These are phyloP conservation scores for Galago senegalensis DNA, from an alignment of 2,797 vertebrate genomes.

Conservation along the genomic window DNA sequence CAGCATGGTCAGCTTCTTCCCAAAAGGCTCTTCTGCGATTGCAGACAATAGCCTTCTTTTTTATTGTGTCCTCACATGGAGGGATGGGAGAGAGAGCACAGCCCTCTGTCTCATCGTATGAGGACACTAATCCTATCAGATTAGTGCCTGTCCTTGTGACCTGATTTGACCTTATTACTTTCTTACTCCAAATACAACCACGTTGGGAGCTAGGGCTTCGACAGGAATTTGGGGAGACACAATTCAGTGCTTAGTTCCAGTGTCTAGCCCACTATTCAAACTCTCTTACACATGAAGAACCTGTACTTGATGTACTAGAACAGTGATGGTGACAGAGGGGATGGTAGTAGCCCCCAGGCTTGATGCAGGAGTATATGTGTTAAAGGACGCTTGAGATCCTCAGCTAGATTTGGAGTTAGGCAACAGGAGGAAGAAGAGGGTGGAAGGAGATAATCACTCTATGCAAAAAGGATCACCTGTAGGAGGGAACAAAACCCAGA, in stretches of 20 bases:
- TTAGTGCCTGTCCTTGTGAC: neutral
- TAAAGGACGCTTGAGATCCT: neutral
- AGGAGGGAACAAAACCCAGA: neutral
- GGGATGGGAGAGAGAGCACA: neutral
- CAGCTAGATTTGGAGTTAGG: neutral
- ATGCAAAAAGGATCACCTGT: neutral
- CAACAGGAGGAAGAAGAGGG: neutral
- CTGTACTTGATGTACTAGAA: neutral
- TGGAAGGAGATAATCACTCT: neutral
- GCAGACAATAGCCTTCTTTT: fast-evolving
- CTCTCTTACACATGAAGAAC: neutral
- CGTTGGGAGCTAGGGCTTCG: neutral
- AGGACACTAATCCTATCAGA: neutral
- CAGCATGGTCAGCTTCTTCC: neutral
- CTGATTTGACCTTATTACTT: neutral
- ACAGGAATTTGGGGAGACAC: neutral
- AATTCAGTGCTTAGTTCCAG: neutral
- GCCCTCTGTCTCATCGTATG: neutral
- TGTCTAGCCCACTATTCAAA: neutral
- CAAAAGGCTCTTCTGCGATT: neutral
- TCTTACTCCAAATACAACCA: neutral
- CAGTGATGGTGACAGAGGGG: neutral
- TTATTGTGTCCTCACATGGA: too few species aligned
- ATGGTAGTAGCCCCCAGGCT: neutral
- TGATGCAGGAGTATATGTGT: neutral